Conservation (phyloP, 2,888 invertebrate species). For the Hydroisotoma schaefferi region DNA sequence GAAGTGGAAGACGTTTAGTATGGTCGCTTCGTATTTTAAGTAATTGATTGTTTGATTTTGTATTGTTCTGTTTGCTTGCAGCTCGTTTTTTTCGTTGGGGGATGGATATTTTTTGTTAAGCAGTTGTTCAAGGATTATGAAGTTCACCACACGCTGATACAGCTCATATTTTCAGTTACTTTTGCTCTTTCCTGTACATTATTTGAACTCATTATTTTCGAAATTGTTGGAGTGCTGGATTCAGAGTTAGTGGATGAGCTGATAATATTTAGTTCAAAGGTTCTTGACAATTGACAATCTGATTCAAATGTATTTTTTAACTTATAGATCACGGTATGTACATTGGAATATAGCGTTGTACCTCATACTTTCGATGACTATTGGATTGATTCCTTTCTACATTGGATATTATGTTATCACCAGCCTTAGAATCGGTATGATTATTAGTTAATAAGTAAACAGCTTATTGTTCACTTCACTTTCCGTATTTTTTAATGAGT, state of each 20-base stretch:
- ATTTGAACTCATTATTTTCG: constrained; percentile 99
- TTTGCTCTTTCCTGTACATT: constrained; percentile 96
- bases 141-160: constrained; percentile 88
- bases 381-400: constrained; percentile 93
- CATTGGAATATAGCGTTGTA: constrained; percentile 95
- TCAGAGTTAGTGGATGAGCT: constrained; percentile 63
- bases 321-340: constrained; percentile 77
- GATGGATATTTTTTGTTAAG: constrained; percentile 98
- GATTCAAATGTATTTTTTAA: constrained; percentile 33
- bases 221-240: constrained; percentile 90
- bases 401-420: constrained; percentile 91
- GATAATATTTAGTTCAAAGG: background rate
- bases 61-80: constrained; percentile 58
- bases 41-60: background rate
- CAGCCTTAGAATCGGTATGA: constrained; percentile 78
- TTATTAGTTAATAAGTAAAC: constrained; percentile 1
- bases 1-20: background rate
- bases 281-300: background rate
- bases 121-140: constrained; percentile 96
- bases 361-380: constrained; percentile 85
- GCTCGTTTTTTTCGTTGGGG: constrained; percentile 91
- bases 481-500: background rate
- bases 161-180: constrained; percentile 91
- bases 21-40: background rate
- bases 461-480: background rate